Evolutionary conservation across 2,113 vertebrate genomes (phyloP).

Genomic region (Cinclus cinclus): DNA sequence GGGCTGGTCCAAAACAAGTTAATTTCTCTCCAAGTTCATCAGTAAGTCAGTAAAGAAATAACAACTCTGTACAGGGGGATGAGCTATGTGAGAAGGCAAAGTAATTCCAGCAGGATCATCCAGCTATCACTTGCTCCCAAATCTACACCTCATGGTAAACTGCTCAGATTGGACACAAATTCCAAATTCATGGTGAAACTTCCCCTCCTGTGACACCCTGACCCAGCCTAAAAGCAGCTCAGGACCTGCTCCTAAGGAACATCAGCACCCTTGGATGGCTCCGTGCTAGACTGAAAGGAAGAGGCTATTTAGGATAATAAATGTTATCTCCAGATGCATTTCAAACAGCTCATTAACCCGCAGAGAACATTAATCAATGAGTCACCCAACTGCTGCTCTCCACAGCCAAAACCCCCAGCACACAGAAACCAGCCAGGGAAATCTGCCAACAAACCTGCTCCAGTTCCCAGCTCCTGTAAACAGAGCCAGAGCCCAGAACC

Average conservation of each 20-base stretch:
- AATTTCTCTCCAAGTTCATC: not conserved
- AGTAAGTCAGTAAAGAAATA: not conserved
- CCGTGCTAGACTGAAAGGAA: not conserved
- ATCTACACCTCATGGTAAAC: fast-evolving
- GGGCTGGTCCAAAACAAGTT: not conserved
- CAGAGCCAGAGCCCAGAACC: not conserved
- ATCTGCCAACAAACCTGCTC: not conserved
- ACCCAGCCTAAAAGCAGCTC: not conserved
- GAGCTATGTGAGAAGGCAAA: not conserved
- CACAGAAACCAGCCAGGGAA: not conserved
- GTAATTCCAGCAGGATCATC: not conserved
- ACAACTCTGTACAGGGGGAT: not conserved
- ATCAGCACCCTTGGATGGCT: not conserved
- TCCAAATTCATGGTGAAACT: not conserved
- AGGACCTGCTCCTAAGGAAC: not conserved
- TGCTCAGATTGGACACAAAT: not conserved
- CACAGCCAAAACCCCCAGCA: not conserved
- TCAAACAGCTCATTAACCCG: not conserved
- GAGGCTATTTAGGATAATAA: not conserved
- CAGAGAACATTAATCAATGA: not conserved
- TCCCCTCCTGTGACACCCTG: not conserved
- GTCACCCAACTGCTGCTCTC: not conserved
- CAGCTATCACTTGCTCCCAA: not conserved
- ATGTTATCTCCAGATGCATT: not conserved
- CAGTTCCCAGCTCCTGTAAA: not conserved